Evolutionary conservation across 2,113 vertebrate species (phyloP).

Genomic region (Aythya baeri): DNA sequence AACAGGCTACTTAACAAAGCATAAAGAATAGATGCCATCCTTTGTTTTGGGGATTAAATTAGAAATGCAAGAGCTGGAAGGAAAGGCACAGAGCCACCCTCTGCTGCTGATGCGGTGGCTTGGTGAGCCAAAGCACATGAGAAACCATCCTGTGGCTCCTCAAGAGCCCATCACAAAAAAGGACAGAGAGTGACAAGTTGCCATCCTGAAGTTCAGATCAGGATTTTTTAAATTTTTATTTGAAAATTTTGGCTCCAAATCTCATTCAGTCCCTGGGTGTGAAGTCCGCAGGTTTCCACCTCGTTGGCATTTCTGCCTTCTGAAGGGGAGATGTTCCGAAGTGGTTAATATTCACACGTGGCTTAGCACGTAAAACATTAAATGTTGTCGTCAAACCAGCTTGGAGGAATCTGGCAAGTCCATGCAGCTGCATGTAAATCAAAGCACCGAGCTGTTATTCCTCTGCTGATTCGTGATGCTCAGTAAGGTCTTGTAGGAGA

Average conservation of each 20-base stretch:
- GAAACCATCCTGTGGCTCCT: background rate
- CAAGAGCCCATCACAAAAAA: background rate
- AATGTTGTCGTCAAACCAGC: too few species aligned
- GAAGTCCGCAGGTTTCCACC: rapidly evolving
- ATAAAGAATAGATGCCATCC: slow-evolving; percentile 2
- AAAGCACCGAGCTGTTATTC: background rate
- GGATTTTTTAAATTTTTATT: background rate
- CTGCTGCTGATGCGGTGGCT: rapidly evolving
- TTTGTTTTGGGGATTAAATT: slow-evolving; percentile 15
- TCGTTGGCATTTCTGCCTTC: background rate
- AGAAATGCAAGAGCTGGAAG: background rate
- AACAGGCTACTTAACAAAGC: slow-evolving; percentile 18
- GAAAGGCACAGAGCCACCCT: background rate
- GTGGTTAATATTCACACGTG: background rate
- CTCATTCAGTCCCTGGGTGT: background rate
- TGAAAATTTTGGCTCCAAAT: rapidly evolving
- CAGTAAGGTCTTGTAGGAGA: background rate
- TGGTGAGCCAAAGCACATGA: background rate
- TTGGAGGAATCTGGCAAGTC: background rate
- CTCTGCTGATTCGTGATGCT: background rate
- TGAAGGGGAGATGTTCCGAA: background rate
- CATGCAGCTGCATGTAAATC: background rate
- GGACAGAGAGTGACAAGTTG: background rate
- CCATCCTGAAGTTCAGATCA: background rate
- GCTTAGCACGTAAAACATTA: background rate